Conservation (phyloP, 2,113 vertebrate genomes). For the Mesoclemmys tuberculata region DNA sequence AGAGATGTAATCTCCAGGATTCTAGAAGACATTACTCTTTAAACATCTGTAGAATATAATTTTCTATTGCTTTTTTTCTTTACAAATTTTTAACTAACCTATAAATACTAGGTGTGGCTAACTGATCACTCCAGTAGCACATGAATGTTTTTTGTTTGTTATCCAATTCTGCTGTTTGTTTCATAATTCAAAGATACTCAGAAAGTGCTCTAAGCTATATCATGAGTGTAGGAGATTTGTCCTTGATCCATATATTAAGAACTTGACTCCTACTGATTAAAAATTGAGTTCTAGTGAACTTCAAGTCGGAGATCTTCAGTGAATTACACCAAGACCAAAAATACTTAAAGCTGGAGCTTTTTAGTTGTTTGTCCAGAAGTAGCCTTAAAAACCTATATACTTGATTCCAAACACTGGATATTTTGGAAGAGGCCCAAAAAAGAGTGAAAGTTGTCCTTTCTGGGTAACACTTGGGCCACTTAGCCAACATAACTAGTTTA, state of each 20-base stretch:
- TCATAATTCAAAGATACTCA: not conserved
- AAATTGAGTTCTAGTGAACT: not conserved
- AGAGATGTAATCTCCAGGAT: not conserved
- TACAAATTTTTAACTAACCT: not conserved
- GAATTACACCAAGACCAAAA: not conserved
- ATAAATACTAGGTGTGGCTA: not conserved
- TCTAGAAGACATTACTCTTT: not conserved
- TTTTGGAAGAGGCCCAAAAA: constrained; percentile 20
- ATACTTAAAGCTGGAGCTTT: not conserved
- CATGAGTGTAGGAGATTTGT: not conserved
- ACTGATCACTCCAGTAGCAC: not conserved
- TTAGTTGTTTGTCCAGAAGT: constrained; percentile 1
- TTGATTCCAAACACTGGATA: not conserved
- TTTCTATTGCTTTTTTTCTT: not conserved
- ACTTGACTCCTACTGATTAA: not conserved
- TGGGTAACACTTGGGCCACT: constrained; percentile 15
- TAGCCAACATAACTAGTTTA: constrained; percentile 40
- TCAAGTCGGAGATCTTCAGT: not conserved
- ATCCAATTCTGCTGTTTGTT: not conserved
- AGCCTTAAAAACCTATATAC: not conserved
- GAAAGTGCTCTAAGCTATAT: not conserved
- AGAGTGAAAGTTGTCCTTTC: constrained; percentile 33
- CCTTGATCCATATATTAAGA: not conserved
- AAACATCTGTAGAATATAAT: not conserved
- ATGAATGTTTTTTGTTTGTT: not conserved